phyloP scores from a whole-genome alignment of 23 tunicate species.

The Ciona savignyi region DNA sequence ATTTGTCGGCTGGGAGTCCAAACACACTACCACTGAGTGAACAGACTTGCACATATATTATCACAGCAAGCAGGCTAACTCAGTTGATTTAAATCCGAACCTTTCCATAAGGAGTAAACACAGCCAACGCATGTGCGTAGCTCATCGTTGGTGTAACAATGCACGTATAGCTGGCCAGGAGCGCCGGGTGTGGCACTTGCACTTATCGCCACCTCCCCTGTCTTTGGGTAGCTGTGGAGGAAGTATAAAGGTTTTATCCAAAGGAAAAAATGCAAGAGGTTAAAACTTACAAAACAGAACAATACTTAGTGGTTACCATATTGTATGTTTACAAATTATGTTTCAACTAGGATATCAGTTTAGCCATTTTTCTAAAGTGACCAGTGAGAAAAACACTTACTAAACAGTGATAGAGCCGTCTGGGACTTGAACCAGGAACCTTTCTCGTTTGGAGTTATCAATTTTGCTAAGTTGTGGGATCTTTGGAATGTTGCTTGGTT shows the following conservation, averaged over 20 bases:
- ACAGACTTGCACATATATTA: neutral
- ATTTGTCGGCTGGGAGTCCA: neutral
- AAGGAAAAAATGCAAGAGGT: neutral
- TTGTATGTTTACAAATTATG: too few species aligned
- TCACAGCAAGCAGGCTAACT: neutral
- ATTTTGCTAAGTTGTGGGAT: constrained; percentile 69
- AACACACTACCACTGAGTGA: neutral
- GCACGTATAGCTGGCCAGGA: constrained; percentile 74
- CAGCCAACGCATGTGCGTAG: constrained; percentile 40
- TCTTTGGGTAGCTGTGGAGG: constrained; percentile 54
- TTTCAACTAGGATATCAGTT: too few species aligned
- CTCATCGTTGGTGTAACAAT: constrained; percentile 62
- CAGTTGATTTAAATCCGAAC: constrained; percentile 11
- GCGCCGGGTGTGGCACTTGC: constrained; percentile 71
- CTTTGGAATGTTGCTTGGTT: constrained; percentile 28
- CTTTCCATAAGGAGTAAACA: constrained; percentile 88
- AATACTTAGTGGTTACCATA: neutral
- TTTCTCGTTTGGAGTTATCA: constrained; percentile 46
- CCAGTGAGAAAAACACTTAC: constrained; percentile 27
- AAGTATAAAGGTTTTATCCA: neutral
- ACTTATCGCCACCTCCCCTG: constrained; percentile 54
- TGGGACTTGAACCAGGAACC: constrained; percentile 81
- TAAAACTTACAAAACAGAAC: neutral
- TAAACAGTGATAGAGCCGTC: constrained; percentile 74
- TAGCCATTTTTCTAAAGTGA: neutral